Evolutionary conservation across 2,888 invertebrate species (phyloP).

Genomic region (Acleris literana): DNA sequence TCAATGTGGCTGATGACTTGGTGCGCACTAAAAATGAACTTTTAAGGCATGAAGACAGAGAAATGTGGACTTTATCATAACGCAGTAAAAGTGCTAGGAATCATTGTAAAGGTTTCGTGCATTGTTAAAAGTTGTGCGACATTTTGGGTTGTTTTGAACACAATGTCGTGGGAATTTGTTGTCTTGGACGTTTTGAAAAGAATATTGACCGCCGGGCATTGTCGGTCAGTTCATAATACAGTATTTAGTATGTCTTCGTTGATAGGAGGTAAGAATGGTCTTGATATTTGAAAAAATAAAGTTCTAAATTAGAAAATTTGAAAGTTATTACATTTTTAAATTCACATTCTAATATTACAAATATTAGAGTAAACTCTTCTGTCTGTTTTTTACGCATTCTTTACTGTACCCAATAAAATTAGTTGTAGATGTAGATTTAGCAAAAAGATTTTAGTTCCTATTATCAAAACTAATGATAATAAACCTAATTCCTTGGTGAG

Average conservation of each 20-base stretch:
- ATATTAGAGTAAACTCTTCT: too few relatives aligned
- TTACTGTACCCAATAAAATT: neutral
- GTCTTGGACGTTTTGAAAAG: slow-evolving; percentile 56
- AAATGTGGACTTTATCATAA: slow-evolving; percentile 40
- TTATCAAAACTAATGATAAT: too few relatives aligned
- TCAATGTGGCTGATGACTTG: slow-evolving; percentile 49
- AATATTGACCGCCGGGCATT: slow-evolving; percentile 69
- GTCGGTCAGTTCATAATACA: slow-evolving; percentile 70
- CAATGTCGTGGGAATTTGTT: slow-evolving; percentile 70
- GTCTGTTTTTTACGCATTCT: too few relatives aligned
- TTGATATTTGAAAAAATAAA: slow-evolving; percentile 56
- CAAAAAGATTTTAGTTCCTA: too few relatives aligned
- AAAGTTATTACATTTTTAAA: too few relatives aligned
- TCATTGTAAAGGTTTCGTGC: slow-evolving; percentile 38
- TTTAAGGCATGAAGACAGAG: slow-evolving; percentile 7
- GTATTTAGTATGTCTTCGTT: slow-evolving; percentile 60
- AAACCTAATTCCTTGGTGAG: too few relatives aligned
- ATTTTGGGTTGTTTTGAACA: slow-evolving; percentile 64
- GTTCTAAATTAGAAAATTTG: neutral
- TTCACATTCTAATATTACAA: too few relatives aligned
- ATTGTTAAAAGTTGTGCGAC: slow-evolving; percentile 61
- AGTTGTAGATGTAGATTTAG: neutral
- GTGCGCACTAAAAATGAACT: slow-evolving; percentile 34
- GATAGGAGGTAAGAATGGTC: slow-evolving; percentile 36
- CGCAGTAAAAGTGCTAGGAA: slow-evolving; percentile 30